Evolutionary conservation across 2,797 vertebrate genomes (phyloP).

Genomic region (Epinephelus malabaricus): DNA sequence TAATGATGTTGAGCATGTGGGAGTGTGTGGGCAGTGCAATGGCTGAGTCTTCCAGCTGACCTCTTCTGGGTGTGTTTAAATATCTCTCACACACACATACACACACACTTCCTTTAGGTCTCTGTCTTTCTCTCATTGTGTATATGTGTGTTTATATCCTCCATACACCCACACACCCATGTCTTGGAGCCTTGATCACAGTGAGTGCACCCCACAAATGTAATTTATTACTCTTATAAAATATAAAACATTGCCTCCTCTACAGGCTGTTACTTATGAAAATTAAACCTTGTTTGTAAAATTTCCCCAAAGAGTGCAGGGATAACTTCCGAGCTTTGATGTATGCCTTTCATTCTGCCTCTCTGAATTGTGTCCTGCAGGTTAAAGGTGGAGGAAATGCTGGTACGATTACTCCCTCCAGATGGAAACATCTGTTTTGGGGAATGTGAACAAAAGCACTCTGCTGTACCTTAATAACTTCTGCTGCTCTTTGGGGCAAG

Average conservation of each 20-base stretch:
- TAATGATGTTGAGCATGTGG: conserved; percentile 76
- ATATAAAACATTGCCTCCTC: conserved; percentile 54
- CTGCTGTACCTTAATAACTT: conserved; percentile 14
- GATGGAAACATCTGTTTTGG: conserved; percentile 37
- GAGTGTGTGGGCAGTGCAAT: conserved; percentile 76
- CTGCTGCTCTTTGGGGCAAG: conserved; percentile 6
- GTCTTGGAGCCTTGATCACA: conserved; percentile 56
- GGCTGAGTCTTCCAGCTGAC: conserved; percentile 71
- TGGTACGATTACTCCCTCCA: conserved; percentile 19
- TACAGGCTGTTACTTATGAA: conserved; percentile 74
- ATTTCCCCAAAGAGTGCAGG: conserved; percentile 10
- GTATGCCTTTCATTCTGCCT: conserved; percentile 32
- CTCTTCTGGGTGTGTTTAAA: conserved; percentile 68
- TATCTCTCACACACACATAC: conserved; percentile 18
- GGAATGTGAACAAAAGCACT: conserved; percentile 20
- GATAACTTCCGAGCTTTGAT: conserved; percentile 41
- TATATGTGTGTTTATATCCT: conserved; percentile 35
- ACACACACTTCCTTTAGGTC: not conserved
- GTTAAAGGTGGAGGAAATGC: conserved; percentile 45
- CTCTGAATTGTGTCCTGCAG: conserved; percentile 30
- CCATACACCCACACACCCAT: conserved; percentile 22
- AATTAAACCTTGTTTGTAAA: conserved; percentile 73
- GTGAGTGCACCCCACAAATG: conserved; percentile 45
- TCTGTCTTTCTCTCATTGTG: conserved; percentile 34
- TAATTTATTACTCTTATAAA: conserved; percentile 74